These are phyloP conservation scores for Dromococcyx pavoninus DNA, from an alignment of 2,797 vertebrate genomes.

Conservation along the genomic window DNA sequence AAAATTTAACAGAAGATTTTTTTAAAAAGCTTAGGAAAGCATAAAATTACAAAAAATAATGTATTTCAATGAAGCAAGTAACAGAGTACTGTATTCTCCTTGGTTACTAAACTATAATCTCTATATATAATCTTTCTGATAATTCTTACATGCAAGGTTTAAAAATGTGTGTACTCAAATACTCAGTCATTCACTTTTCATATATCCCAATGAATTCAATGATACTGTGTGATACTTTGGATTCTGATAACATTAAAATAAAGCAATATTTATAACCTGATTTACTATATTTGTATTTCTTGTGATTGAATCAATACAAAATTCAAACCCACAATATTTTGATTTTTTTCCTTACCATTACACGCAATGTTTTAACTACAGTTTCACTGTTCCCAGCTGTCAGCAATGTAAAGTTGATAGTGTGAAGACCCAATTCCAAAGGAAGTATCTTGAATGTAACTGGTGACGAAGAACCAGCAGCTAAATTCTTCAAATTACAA, in stretches of 20 bases:
- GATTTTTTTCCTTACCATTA: slow-evolving; percentile 81
- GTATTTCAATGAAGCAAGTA: neutral
- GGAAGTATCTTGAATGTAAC: slow-evolving; percentile 85
- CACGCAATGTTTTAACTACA: slow-evolving; percentile 83
- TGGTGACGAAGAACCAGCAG: slow-evolving; percentile 28
- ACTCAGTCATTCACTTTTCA: neutral
- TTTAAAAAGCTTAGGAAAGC: neutral
- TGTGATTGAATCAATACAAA: neutral
- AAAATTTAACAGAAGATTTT: neutral
- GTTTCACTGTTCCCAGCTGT: slow-evolving; percentile 59
- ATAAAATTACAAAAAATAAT: neutral
- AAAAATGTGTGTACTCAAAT: neutral
- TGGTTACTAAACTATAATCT: neutral
- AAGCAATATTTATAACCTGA: neutral
- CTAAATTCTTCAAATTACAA: slow-evolving; percentile 56
- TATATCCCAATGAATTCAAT: neutral
- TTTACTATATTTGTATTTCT: neutral
- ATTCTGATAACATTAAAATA: neutral
- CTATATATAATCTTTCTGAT: neutral
- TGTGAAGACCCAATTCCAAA: slow-evolving; percentile 84
- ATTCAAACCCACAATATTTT: neutral
- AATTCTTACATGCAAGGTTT: neutral
- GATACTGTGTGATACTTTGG: neutral
- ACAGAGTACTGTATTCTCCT: neutral
- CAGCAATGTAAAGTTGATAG: slow-evolving; percentile 82